Base-by-base conservation (phyloP, 2,797 vertebrate species). In the Malacoraja senta region DNA sequence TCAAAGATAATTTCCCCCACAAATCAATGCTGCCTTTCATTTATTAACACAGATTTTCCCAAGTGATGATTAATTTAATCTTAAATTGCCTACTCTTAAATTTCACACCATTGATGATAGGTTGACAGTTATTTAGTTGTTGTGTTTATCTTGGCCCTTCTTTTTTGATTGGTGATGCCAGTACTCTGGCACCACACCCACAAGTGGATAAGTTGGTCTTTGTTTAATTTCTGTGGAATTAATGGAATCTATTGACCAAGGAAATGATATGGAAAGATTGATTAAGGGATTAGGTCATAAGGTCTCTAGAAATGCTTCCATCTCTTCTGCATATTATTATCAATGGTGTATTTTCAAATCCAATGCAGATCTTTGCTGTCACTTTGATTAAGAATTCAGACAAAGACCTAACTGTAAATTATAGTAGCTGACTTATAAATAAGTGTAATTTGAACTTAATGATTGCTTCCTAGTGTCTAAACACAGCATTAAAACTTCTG, bases 401-500 rank as follows among this genome's bases (percentile, higher is more conserved):
- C 58, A 65, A 86, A 21, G 61, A 65, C n/a, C 61, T n/a, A 63
- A 86, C 12, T 63, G 58, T 86, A 86, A 86, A 63, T 63, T 86
- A 17, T n/a, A 17, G 29, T 61, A 86, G 83, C 58, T 86, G 58
- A 29, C 58, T 44, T 44, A 44, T 44, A 44, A 44, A 44, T 44
- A 44, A 44, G 17, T n/a, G 58, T 86, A 63, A 63, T 32, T 65
- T 65, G 58, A 86, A 86, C 83, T 86, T 86, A 61, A n/a, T 86
- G 58, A 61, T 63, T 63, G 26, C 58, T 91, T 91, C 32, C 71
- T 91, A 74, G 35, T 91, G 38, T 44, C 74, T 91, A 91, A 74
- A 38, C 24, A 8, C 38, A 72, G 38, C 65, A 91, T 72, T 91
- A 32, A 84, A 3, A 84, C 58, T 29, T 81, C 17, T 58, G 61